A percentile compares a stretch with the other conserved stretches of the same genome.
phyloP scores from a whole-genome alignment of 2,888 invertebrate species.

The Nomada flava region DNA sequence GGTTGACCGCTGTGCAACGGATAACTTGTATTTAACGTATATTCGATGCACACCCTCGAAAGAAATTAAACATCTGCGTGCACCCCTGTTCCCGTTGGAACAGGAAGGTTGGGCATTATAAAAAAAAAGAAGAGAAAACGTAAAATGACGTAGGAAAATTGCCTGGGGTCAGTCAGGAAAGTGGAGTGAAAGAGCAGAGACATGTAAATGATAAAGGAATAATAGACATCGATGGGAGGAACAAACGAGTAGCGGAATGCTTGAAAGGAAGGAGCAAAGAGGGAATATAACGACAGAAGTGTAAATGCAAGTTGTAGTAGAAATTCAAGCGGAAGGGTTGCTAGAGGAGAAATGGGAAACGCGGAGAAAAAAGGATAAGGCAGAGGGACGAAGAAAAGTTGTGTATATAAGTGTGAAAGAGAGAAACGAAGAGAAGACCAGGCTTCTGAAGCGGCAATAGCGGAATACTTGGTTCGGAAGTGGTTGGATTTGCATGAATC shows the following conservation, averaged over 20 bases:
- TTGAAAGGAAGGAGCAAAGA: not conserved
- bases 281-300: not conserved
- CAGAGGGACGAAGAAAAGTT: not conserved
- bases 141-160: not conserved
- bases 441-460: conserved; percentile 26
- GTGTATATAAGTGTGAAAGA: not conserved
- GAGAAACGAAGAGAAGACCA: conserved; percentile 17
- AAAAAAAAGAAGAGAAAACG: not conserved
- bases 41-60: conserved; percentile 44
- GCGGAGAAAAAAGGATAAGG: not conserved
- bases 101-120: not conserved
- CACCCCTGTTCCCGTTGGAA: not conserved
- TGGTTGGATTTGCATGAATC: conserved; percentile 76
- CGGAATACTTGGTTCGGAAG: conserved; percentile 66
- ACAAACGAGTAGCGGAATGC: not conserved
- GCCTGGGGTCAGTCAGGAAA: no score
- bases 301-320: not conserved
- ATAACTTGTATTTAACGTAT: conserved; percentile 50
- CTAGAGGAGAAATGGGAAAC: not conserved
- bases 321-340: conserved; percentile 1
- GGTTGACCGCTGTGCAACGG: conserved; percentile 50
- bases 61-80: conserved; percentile 18
- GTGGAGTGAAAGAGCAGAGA: not conserved
- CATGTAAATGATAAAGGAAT: not conserved
- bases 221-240: not conserved